A percentile compares a stretch with the other conserved stretches of the same genome.
Conservation (phyloP, 1,140 invertebrate genomes). For the Drosophila santomea region DNA sequence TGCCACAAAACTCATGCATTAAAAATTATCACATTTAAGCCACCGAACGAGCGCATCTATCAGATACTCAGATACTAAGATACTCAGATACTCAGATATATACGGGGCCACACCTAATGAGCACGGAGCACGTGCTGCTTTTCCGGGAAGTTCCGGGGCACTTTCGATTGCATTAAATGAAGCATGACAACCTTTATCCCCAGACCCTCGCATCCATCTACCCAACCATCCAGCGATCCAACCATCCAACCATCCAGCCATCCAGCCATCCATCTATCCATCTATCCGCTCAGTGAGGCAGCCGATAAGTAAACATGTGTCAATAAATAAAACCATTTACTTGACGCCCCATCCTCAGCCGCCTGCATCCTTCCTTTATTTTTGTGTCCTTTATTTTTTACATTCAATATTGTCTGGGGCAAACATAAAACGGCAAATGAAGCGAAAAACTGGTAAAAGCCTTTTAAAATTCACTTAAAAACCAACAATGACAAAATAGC, state of each 20-base stretch:
- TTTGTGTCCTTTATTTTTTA: neutral
- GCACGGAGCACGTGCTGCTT: conserved; percentile 36
- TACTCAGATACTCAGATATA: neutral
- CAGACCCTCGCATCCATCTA: conserved; percentile 11
- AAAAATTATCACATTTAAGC: conserved; percentile 52
- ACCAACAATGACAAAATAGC: conserved; percentile 67
- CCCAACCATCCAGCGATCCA: no score
- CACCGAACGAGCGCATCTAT: conserved; percentile 47
- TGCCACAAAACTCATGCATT: conserved; percentile 38
- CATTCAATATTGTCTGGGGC: conserved; percentile 38
- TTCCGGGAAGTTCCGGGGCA: conserved; percentile 4
- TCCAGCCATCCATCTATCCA: conserved; percentile 1
- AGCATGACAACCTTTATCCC: conserved; percentile 68
- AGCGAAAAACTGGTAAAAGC: conserved; percentile 78
- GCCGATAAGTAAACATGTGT: conserved; percentile 76
- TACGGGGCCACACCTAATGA: conserved; percentile 30
- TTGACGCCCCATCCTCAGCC: conserved; percentile 22
- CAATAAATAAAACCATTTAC: conserved; percentile 82
- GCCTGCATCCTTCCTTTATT: conserved; percentile 17
- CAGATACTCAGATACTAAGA: conserved; percentile 11
- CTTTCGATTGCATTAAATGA: conserved; percentile 71
- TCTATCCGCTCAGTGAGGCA: conserved; percentile 8
- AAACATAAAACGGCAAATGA: conserved; percentile 77
- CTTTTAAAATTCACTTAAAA: conserved; percentile 83
- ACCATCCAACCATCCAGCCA: neutral